A percentile compares a stretch with the other conserved stretches of the same genome.
These are phyloP conservation scores for Seira musarum DNA, from an alignment of 2,888 invertebrate genomes.

Conservation along the genomic window DNA sequence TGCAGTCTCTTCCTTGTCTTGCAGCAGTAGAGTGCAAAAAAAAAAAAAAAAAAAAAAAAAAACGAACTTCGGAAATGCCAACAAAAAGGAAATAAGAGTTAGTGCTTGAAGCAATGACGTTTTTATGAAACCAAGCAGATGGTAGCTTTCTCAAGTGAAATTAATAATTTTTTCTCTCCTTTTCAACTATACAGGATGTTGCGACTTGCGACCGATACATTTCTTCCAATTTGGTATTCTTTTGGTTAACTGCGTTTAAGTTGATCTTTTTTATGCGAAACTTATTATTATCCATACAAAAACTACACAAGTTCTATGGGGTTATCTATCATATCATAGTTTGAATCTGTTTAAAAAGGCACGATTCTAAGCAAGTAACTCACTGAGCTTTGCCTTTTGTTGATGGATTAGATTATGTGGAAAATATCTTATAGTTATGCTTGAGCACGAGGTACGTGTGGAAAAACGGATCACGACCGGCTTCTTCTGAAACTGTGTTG, in stretches of 20 bases:
- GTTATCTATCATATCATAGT: no score
- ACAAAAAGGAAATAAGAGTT: neutral
- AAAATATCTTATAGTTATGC: slow-evolving; percentile 65
- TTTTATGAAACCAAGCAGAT: neutral
- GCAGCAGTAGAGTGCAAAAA: neutral
- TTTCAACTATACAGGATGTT: neutral
- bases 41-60: no score
- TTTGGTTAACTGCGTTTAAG: no score
- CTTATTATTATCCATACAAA: no score
- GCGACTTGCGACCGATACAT: no score
- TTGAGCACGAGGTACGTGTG: slow-evolving; percentile 44
- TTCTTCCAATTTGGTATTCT: no score
- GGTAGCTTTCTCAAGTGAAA: slow-evolving; percentile 4
- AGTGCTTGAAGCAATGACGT: neutral
- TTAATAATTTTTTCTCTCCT: slow-evolving; percentile 9
- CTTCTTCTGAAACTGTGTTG: slow-evolving; percentile 22
- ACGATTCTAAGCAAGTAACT: neutral
- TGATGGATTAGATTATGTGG: slow-evolving; percentile 64
- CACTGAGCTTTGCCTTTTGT: slow-evolving; percentile 44
- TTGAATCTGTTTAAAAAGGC: no score
- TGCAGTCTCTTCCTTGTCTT: neutral
- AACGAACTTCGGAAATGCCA: slow-evolving; percentile 8
- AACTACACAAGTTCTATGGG: no score
- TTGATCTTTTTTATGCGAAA: no score
- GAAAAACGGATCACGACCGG: slow-evolving; percentile 2